Evolutionary conservation across 2,113 vertebrate genomes (phyloP).

Genomic region (Cisticola juncidis): DNA sequence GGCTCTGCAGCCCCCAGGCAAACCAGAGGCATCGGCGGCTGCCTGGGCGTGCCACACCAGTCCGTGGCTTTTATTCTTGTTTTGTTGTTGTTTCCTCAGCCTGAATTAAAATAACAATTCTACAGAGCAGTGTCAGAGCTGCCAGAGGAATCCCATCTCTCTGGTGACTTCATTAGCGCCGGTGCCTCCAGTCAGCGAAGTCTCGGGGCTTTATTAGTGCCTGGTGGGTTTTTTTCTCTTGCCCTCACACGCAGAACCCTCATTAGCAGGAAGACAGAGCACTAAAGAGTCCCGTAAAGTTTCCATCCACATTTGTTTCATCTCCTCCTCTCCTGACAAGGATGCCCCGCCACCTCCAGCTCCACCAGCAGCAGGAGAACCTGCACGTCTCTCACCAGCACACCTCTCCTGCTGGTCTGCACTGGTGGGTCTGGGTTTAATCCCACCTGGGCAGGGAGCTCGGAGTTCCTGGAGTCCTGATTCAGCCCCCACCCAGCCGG

Average conservation of each 20-base stretch:
- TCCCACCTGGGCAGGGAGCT: background rate
- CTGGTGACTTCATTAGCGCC: conserved; percentile 72
- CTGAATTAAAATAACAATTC: background rate
- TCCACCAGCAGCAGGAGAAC: background rate
- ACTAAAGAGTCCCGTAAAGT: conserved; percentile 25
- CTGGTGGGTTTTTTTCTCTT: background rate
- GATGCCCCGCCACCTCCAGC: background rate
- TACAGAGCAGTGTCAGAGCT: background rate
- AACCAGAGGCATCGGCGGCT: background rate
- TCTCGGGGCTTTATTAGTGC: background rate
- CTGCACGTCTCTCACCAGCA: accelerated
- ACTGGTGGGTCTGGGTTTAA: background rate
- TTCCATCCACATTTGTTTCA: background rate
- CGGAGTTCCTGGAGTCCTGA: background rate
- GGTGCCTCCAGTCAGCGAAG: conserved; percentile 45
- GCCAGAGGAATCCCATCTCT: conserved; percentile 61
- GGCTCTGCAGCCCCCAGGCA: accelerated
- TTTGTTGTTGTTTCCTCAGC: background rate
- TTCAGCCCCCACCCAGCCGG: accelerated
- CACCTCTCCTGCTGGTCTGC: background rate
- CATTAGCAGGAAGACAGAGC: conserved; percentile 50
- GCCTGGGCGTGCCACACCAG: accelerated
- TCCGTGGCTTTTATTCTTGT: background rate
- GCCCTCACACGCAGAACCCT: conserved; percentile 15
- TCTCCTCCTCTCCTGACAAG: background rate